A percentile compares a stretch with the other conserved stretches of the same genome.
These are phyloP conservation scores for Girardia tigrina DNA, from an alignment of 2,888 invertebrate genomes.

Conservation along the genomic window DNA sequence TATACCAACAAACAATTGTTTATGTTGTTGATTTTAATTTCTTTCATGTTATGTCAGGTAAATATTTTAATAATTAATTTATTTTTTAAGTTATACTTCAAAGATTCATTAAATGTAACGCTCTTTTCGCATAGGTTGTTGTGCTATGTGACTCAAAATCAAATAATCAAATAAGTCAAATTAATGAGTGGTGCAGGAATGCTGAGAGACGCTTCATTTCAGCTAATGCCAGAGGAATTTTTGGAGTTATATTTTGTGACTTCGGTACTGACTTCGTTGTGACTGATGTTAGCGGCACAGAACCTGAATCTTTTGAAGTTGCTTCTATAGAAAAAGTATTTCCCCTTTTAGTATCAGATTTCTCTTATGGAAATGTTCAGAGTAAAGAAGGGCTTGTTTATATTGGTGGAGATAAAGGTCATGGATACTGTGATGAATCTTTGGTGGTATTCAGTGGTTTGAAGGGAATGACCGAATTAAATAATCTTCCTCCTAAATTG, in stretches of 20 bases:
- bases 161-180: constrained; percentile 62
- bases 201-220: constrained; percentile 71
- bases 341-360: constrained; percentile 13
- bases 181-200: constrained; percentile 69
- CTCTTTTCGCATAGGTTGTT: no score
- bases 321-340: constrained; percentile 29
- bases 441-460: constrained; percentile 86
- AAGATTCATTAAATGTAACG: no score
- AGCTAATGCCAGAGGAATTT: constrained; percentile 76
- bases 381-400: constrained; percentile 69
- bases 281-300: constrained; percentile 74
- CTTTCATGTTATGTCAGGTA: no score
- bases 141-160: constrained; percentile 35
- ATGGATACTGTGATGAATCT: constrained; percentile 90
- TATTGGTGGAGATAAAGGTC: constrained; percentile 82
- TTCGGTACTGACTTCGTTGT: constrained; percentile 79
- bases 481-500: constrained; percentile 72
- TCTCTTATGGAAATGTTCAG: constrained; percentile 38
- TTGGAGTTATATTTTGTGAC: constrained; percentile 89
- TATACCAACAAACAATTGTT: no score
- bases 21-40: no score
- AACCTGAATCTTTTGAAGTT: constrained; percentile 34
- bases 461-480: constrained; percentile 83
- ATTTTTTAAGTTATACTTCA: no score
- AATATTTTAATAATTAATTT: no score